Evolutionary conservation across 2,113 vertebrate species (phyloP).

Genomic region (Trichechus manatus): DNA sequence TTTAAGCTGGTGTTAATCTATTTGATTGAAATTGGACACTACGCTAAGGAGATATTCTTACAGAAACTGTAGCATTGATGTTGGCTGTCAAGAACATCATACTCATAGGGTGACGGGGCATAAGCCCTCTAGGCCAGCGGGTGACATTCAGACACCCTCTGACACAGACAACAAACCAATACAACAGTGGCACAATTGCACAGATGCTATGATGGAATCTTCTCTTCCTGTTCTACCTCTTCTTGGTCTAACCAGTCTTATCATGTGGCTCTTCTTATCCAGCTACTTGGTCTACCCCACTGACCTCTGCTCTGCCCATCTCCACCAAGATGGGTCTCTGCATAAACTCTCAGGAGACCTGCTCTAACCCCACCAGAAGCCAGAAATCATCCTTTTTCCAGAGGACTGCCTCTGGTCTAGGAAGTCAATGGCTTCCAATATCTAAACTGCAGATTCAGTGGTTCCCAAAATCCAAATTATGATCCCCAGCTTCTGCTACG

Average conservation of each 20-base stretch:
- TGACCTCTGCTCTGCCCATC: background rate
- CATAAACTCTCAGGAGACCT: background rate
- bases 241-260: background rate
- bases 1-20: background rate
- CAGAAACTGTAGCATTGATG: background rate
- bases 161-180: background rate
- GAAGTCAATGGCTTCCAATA: background rate
- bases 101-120: accelerated
- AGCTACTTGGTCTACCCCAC: background rate
- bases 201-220: accelerated
- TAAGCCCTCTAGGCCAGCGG: background rate
- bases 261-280: background rate
- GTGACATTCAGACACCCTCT: background rate
- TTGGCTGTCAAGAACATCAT: background rate
- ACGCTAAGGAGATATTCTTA: background rate
- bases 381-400: background rate
- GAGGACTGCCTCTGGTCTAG: background rate
- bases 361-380: background rate
- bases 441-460: background rate
- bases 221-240: background rate
- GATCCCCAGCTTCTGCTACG: background rate
- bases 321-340: background rate
- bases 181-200: background rate
- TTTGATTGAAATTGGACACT: background rate
- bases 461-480: background rate